Conservation (phyloP, 2,113 vertebrate genomes). For the Gymnarchus niloticus region DNA sequence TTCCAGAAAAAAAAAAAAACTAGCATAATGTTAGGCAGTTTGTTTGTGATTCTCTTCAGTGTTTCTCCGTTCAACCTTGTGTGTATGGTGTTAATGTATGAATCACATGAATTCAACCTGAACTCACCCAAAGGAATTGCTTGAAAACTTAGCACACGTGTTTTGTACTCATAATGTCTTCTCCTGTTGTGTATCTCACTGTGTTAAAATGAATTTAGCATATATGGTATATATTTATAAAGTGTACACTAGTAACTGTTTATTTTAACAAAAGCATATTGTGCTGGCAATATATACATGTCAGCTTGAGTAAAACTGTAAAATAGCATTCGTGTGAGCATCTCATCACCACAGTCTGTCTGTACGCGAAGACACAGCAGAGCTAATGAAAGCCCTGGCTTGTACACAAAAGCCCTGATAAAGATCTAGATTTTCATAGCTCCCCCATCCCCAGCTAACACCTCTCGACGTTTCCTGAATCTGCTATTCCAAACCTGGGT, state of each 20-base stretch:
- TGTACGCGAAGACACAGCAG: not conserved
- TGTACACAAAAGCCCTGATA: not conserved
- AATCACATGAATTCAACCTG: no score
- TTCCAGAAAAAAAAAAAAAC: no score
- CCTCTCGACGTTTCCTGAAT: not conserved
- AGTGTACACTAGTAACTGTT: not conserved
- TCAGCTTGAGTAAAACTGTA: not conserved
- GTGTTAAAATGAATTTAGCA: not conserved
- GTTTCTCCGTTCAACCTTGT: not conserved
- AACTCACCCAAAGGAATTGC: not conserved
- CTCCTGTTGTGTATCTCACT: not conserved
- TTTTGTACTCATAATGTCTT: not conserved
- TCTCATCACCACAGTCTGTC: not conserved
- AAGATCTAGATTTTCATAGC: not conserved
- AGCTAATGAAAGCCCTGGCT: not conserved
- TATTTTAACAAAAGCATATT: conserved; percentile 9
- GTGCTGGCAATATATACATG: not conserved
- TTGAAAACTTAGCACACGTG: not conserved
- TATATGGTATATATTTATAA: conserved; percentile 6
- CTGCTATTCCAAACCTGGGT: not conserved
- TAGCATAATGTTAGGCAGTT: not conserved
- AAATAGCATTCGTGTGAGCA: not conserved
- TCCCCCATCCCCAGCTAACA: not conserved
- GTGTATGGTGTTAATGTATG: no score
- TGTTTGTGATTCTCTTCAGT: not conserved